Evolutionary conservation across 2,888 invertebrate genomes (phyloP), one percentile per base, ranked within the genome.

Genomic region (Amblyjoppa proteus): DNA sequence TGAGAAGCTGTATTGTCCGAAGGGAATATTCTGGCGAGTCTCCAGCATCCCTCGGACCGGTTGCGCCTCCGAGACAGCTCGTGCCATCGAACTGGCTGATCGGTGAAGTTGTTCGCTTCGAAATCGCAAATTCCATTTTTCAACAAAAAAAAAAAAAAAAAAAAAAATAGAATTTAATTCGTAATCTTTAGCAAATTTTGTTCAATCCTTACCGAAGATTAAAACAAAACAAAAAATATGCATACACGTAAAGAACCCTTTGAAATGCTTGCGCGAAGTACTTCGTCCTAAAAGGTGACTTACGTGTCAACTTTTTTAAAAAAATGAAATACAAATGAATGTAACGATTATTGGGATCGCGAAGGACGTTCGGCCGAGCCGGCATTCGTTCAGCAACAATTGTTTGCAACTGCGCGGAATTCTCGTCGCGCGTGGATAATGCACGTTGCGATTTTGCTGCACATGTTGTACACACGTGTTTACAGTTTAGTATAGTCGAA

Each of bases 331-430:
- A 74, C 13, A 61, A 20, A 73, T 38, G 4, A 64, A 5, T 31
- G 49, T 49, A 61, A 76, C 34, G 58, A 69, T 69, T 68, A 49
- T 76, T 34, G 13, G 51, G 45, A 68, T 81, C 28, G 68, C 58
- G 41, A 81, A 74, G 73, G 74, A 81, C 74, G 81, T 74, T 74
- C 56, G 45, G 68, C 34, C 56, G 28, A 68, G 45, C 45, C 73
- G 34, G 45, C 68, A 53, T 66, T 73, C 73, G 78, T 28, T 78
- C 56, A 61, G n/a, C 58, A 13, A 38, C 66, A 41, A 81, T 81
- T 68, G 74, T 77, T 76, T 66, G 20, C 34, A 41, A 49, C 53
- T 71, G 41, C 71, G 82, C 51, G 77, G 77, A 82, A 77, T 82
- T 77, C 53, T 53, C 77, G 53, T 28, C 64, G 34, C 53, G 38